Evolutionary conservation across 2,113 vertebrate species (phyloP), one percentile per base, ranked within the genome.

Genomic region (Lepus europaeus): DNA sequence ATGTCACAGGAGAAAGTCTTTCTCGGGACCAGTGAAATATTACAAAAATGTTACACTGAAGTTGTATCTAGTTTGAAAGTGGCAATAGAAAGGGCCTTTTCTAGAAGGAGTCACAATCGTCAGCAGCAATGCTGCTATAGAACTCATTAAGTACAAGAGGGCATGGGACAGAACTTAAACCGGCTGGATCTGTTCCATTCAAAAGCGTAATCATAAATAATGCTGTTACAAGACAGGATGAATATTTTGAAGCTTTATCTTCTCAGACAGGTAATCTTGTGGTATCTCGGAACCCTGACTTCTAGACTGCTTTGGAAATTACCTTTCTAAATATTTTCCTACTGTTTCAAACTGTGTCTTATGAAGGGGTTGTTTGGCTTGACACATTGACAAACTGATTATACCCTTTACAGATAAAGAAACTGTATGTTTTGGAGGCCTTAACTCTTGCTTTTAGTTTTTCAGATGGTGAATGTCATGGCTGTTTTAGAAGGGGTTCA

Each of bases 1-100:
- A 25, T 68, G 29, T 69, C 31, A 36, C 64, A 22, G 16, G 51
- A 91, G 31, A 90, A 90, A 36, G 82, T 88, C 31, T 79, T 92
- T 94, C 93, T 81, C 88, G 56, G 36, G 51, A 29, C 84, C 63
- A 87, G 29, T 87, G 91, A 87, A 92, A 74, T 96, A 51, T 72
- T 91, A 89, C 81, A 92, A 90, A 93, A 77, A 39, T 61, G 6
- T 94, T 82, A 80, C 45, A 36, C 68, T 90, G 56, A 36, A 36
- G 36, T 36, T 36, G 68, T 77, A 33, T 91, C n/a, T 83, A 27
- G 31, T 51, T 89, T 61, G 22, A 59, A 66, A 73, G n/a, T 78
- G 93, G 36, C 5, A 36, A 8, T 85, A 19, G 22, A 33, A 77
- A 77, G 59, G 49, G 33, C 73, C 45, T 68, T 83, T 96, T 89